Base-by-base conservation (phyloP, 2,888 invertebrate species). In the Aphidius colemani region DNA sequence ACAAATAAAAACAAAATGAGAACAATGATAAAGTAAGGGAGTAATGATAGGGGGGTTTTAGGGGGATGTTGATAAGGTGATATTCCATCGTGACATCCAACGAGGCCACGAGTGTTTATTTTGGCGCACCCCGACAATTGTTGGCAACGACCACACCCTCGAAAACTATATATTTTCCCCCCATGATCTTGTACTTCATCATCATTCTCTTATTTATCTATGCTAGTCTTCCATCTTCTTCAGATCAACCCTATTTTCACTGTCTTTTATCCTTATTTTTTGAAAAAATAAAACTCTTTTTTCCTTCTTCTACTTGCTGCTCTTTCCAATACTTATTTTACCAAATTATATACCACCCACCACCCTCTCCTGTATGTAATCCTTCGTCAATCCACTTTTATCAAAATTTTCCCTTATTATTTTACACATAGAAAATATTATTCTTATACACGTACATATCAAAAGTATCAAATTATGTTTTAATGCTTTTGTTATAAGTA, bases 91-190 rank as follows among this genome's bases (percentile, higher is more conserved):
- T 39, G 46, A 57, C 57, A 57, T 57, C 11, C 39, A 62, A 62
- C 61, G 63, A 67, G 69, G 67, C 56, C 56, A 59, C 69, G 69
- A 74, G 72, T 79, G 78, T 79, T 80, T 80, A 70, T 70, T 65
- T 59, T 71, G 78, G 74, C 80, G 73, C 79, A 74, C 80, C 80
- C 75, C 78, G 62, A 67, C 67, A 78, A 79, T 80, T 78, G 77
- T 77, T 40, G 71, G 66, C 75, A 72, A 40, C 73, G 69, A 73
- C 74, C 78, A 75, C 80, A 76, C 80, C 80, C 75, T 77, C 70
- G 61, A 30, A 18, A 18, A 18, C 18, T 3, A 18, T 18, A 18
- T 3, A 30, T 30, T 30, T 30, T 30, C 30, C 30, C 30, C 30
- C 30, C 30, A 30, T 30, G 30, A 30, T 30, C 30, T 30, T 30